A percentile compares a stretch with the other conserved stretches of the same genome.
Evolutionary conservation across 2,888 invertebrate genomes (phyloP).

Genomic region (Microctonus aethiopoides): DNA sequence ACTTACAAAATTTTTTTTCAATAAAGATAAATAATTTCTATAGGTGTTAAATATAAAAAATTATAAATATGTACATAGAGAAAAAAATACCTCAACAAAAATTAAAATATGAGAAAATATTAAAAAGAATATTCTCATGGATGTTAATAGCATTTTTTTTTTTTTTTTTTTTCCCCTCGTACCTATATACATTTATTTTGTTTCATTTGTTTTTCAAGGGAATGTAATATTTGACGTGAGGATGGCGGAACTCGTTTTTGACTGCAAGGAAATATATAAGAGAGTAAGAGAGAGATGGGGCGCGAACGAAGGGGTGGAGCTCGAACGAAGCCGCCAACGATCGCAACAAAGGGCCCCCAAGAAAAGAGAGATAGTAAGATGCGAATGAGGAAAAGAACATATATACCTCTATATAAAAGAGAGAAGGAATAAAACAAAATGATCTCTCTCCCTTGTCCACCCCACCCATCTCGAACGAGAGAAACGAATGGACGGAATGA

Average conservation of each 20-base stretch:
- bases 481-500: conserved; percentile 47
- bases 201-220: background rate
- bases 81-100: too few species aligned
- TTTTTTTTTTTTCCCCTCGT: background rate
- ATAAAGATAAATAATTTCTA: too few species aligned
- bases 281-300: conserved; percentile 37
- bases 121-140: too few species aligned
- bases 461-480: background rate
- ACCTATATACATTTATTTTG: too few species aligned
- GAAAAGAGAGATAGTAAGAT: conserved; percentile 45
- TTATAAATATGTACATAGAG: too few species aligned
- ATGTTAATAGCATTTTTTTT: background rate
- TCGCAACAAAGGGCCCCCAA: conserved; percentile 20
- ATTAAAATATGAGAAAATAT: too few species aligned
- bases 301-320: conserved; percentile 55
- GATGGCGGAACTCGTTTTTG: conserved; percentile 30
- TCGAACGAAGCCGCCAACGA: conserved; percentile 7
- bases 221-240: conserved; percentile 37
- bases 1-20: too few species aligned
- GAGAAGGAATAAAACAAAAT: conserved; percentile 28
- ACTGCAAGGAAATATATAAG: conserved; percentile 13
- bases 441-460: conserved; percentile 24
- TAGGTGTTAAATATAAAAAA: too few species aligned
- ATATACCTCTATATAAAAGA: conserved; percentile 18
- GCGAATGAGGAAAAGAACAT: conserved; percentile 18